Evolutionary conservation across 2,888 invertebrate species (phyloP).

Genomic region (Brachypalpus laphriformis): DNA sequence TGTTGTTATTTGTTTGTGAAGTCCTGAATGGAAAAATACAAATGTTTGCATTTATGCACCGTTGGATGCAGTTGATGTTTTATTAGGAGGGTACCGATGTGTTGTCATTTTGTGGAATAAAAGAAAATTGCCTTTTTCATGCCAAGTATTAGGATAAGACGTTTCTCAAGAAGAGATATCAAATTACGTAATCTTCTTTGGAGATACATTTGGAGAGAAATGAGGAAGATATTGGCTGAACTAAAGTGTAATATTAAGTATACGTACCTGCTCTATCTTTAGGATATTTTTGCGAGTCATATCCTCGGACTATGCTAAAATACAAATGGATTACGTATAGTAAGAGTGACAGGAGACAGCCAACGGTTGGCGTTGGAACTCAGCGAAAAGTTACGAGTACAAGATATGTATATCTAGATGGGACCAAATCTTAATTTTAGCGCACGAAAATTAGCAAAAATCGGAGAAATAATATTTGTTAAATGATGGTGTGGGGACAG

Average conservation of each 20-base stretch:
- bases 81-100: constrained; percentile 60
- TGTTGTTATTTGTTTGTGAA: constrained; percentile 59
- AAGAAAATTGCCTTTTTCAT: constrained; percentile 39
- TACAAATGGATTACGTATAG: too few relatives aligned
- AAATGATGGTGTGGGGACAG: too few relatives aligned
- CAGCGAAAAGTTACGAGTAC: too few relatives aligned
- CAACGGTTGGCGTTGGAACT: too few relatives aligned
- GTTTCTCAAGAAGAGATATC: background rate
- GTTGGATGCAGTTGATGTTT: constrained; percentile 61
- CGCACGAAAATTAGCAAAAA: too few relatives aligned
- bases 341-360: too few relatives aligned
- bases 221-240: background rate
- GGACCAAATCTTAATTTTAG: too few relatives aligned
- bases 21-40: constrained; percentile 47
- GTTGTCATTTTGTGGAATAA: constrained; percentile 45
- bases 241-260: background rate
- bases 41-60: constrained; percentile 72
- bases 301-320: too few relatives aligned
- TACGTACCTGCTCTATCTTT: too few relatives aligned
- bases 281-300: too few relatives aligned
- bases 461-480: too few relatives aligned
- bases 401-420: too few relatives aligned
- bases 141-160: constrained; percentile 25
- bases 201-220: background rate
- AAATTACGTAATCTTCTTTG: constrained; percentile 1